These are phyloP conservation scores for Okapia johnstoni DNA, from an alignment of 2,113 vertebrate genomes.

Conservation along the genomic window DNA sequence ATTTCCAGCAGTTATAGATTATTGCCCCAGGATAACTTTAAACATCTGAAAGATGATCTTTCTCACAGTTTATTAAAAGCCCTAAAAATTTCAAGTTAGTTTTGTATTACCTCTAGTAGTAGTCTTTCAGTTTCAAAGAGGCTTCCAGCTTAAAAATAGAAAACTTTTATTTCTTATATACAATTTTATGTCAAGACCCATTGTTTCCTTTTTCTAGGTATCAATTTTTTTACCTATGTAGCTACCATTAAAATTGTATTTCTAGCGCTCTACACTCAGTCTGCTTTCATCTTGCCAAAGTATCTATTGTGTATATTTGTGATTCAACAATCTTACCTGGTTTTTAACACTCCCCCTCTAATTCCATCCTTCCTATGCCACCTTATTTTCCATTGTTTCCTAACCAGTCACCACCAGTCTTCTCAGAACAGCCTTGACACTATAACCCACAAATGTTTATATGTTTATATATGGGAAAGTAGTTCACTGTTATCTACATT, in stretches of 20 bases:
- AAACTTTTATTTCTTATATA: constrained; percentile 24
- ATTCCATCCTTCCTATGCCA: background rate
- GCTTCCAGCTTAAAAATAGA: background rate
- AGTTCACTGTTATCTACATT: background rate
- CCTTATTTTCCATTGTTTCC: background rate
- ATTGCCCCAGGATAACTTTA: background rate
- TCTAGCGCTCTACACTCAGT: background rate
- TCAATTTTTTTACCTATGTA: background rate
- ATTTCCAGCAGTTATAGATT: background rate
- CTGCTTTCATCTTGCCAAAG: background rate
- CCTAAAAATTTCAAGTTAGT: background rate
- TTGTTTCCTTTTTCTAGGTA: background rate
- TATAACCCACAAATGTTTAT: background rate
- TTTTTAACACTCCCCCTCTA: background rate
- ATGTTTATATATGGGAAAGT: background rate
- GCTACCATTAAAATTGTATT: background rate
- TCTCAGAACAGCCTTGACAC: background rate
- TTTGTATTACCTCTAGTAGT: background rate
- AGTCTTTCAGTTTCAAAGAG: background rate
- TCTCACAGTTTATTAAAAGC: background rate
- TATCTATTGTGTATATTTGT: background rate
- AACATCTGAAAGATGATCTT: background rate
- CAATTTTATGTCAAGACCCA: background rate
- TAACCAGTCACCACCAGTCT: background rate
- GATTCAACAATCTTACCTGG: background rate